These are phyloP conservation scores for Passer domesticus DNA, from an alignment of 2,113 vertebrate species.

Conservation along the genomic window DNA sequence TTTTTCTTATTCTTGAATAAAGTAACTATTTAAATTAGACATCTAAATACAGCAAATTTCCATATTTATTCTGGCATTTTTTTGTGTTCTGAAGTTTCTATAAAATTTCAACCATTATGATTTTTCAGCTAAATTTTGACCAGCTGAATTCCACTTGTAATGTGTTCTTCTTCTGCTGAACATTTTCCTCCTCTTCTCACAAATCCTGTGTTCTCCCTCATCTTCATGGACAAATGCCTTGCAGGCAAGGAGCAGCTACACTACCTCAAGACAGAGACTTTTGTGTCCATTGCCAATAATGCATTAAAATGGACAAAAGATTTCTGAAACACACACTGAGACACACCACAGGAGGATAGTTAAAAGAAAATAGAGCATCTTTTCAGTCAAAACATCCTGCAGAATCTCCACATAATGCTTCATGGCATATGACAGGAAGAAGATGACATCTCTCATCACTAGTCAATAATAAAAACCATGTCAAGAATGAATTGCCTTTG, in stretches of 20 bases:
- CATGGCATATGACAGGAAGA: constrained; percentile 62
- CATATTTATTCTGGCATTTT: not conserved
- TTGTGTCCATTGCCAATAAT: constrained; percentile 53
- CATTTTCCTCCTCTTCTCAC: not conserved
- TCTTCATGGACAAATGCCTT: not conserved
- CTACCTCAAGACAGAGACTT: constrained; percentile 33
- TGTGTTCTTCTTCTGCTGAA: not conserved
- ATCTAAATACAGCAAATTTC: not conserved
- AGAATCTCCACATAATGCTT: constrained; percentile 44
- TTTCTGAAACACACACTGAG: constrained; percentile 57
- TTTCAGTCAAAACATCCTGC: constrained; percentile 50
- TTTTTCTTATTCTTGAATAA: not conserved
- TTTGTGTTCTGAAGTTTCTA: not conserved
- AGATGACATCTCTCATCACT: constrained; percentile 61
- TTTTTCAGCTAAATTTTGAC: constrained; percentile 6
- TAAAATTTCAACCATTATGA: not conserved
- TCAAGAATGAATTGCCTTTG: constrained; percentile 56
- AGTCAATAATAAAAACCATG: constrained; percentile 66
- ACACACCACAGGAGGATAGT: constrained; percentile 28
- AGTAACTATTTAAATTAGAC: not conserved
- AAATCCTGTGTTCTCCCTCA: not conserved
- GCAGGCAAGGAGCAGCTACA: not conserved
- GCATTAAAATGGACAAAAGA: constrained; percentile 60
- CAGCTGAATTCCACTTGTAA: not conserved
- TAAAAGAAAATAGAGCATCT: constrained; percentile 60